Base-by-base conservation (phyloP, 2,113 vertebrate species). In the Mormyrus iriodes region DNA sequence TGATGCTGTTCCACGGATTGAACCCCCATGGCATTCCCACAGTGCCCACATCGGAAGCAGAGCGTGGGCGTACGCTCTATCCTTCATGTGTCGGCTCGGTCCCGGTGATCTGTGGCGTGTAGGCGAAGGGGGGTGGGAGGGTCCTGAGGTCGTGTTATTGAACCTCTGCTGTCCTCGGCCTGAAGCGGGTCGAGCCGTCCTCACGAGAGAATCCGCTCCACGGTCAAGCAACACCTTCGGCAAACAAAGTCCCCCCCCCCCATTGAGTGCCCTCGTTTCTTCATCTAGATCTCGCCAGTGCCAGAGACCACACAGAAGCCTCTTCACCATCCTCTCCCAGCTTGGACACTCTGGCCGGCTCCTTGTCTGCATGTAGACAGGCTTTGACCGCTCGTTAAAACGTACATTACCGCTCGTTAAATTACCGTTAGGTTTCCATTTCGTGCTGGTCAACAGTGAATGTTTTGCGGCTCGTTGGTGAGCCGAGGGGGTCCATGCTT, bases 261-360 rank as follows among this genome's bases (percentile, higher is more conserved):
- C 42, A 51, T 10, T 76, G 73, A 42, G 73, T 39, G 73, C 1
- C 49, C n/a, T 58, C 42, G 4, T 91, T 94, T 93, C 91, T 95
- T 96, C 89, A 95, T 91, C 48, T 96, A 95, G 15, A 49, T 88
- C 92, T 92, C 21, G 94, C 95, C 91, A 96, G 97, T 76, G 96
- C 96, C 6, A 35, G 35, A 42, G 44, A 84, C 39, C 82, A 46
- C 39, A 83, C 93, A 31, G 94, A 94, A 53, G 92, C 53, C 46
- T 92, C 96, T 93, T 82, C 13, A 2, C 13, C 73, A 31, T 17
- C 8, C 65, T 35, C 65, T 73, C 12, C 65, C 31, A 27, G 13
- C 27, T 17, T 3, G 0, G 3, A 9, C 27, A 1, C 31, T 17
- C 65, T 15, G 65, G 65, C 65, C 65, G 4, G 3, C 27, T 35